A percentile compares a stretch with the other conserved stretches of the same genome.
These are phyloP conservation scores for Orthonychiurus folsomi DNA, from an alignment of 2,888 invertebrate genomes.

Conservation along the genomic window DNA sequence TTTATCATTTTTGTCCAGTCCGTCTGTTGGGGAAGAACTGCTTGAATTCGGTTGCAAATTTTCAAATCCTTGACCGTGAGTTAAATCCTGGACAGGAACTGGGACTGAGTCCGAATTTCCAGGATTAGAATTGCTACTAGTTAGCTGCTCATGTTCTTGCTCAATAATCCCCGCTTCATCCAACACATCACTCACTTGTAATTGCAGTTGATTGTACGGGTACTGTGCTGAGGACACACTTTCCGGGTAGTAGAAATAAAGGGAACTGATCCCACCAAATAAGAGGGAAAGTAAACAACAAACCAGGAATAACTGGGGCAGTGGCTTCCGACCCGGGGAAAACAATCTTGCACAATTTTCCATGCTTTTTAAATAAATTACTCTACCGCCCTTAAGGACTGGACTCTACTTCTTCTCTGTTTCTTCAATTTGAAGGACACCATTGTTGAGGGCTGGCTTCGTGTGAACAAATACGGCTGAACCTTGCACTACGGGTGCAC, in stretches of 20 bases:
- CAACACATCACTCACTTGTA: not conserved
- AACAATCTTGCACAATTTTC: not conserved
- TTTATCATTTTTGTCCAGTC: not conserved
- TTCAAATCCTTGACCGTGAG: too few relatives aligned
- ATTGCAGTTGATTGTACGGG: not conserved
- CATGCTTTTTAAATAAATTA: too few relatives aligned
- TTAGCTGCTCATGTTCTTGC: not conserved
- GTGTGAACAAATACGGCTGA: too few relatives aligned
- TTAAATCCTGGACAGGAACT: not conserved
- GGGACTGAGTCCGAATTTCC: slow-evolving; percentile 6
- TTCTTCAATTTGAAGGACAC: too few relatives aligned
- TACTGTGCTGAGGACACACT: slow-evolving; percentile 1
- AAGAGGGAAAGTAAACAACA: slow-evolving; percentile 36
- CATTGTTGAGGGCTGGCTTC: too few relatives aligned
- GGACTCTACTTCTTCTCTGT: too few relatives aligned
- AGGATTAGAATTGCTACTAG: not conserved
- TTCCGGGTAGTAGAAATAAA: slow-evolving; percentile 36
- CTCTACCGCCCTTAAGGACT: too few relatives aligned
- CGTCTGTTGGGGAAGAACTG: not conserved
- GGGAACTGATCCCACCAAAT: slow-evolving; percentile 32
- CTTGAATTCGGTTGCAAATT: not conserved
- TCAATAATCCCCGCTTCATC: not conserved
- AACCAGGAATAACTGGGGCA: not conserved
- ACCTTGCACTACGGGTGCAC: too few relatives aligned
- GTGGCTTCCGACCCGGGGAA: not conserved